Base-by-base conservation (phyloP, 2,888 invertebrate species). In the Volucella zonaria region DNA sequence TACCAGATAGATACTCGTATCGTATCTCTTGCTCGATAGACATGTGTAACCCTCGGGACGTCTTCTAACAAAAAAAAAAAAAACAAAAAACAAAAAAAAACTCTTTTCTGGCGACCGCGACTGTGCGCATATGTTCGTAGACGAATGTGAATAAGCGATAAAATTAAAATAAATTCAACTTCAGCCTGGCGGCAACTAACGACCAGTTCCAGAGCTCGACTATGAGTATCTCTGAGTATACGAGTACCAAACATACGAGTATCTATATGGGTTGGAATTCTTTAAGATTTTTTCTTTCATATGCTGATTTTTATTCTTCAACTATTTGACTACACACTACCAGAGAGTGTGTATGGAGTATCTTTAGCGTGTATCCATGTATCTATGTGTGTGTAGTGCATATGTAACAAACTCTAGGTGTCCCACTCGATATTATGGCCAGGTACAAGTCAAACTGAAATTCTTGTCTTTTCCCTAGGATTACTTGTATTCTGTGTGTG, bases 91-190 rank as follows among this genome's bases (percentile, higher is more conserved):
- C 0, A 3, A 12, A 59, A 59, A 11, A 11, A 12, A 8, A 11
- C 45, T 14, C 15, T 15, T 12, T 14, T 31, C 11, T 40, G 14
- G 47, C 43, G 11, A 40, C 68, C 3, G 15, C 8, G 18, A 10
- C 8, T 12, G 18, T 31, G 43, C 58, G 18, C 42, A 9, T n/a
- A 3, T 12, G 18, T 31, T 10, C 52, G 43, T 11, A 66, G 70
- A 71, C 66, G 62, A 85, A 67, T 73, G 80, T 66, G 80, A 85
- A 85, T 76, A 85, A 85, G 85, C 62, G 76, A 85, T 85, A 80
- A 80, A 76, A 80, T 80, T 76, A 62, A 80, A 85, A 80, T 73
- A 76, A 85, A 76, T 76, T 73, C 67, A 85, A 71, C 66, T 76
- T 59, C 38, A 31, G 45, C 42, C 51, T 42, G 3, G 64, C 51